phyloP scores from a whole-genome alignment of 2,113 vertebrate genomes.

The human (Homo sapiens) region DNA sequence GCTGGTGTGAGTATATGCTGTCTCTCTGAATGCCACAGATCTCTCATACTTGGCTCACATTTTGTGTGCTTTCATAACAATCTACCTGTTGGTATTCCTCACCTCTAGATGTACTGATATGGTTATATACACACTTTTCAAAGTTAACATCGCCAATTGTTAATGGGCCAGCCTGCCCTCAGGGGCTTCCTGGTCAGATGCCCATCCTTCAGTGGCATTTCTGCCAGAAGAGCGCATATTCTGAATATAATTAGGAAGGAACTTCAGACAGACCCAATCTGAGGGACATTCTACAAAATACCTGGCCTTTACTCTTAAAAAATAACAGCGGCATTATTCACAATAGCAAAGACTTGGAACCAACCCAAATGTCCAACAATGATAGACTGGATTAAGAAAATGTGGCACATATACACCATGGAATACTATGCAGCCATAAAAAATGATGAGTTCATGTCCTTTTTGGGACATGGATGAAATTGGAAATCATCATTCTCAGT shows the following conservation, averaged over 20 bases:
- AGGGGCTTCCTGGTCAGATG: not conserved
- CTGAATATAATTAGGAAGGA: constrained; percentile 22
- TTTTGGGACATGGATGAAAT: too few species aligned
- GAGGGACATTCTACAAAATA: not conserved
- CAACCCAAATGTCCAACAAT: too few species aligned
- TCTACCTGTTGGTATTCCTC: not conserved
- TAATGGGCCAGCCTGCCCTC: not conserved
- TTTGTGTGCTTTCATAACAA: not conserved
- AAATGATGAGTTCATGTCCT: too few species aligned
- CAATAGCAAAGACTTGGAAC: too few species aligned
- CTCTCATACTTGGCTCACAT: not conserved
- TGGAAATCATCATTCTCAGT: too few species aligned
- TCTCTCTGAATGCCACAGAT: not conserved
- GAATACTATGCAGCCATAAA: too few species aligned
- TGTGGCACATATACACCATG: too few species aligned
- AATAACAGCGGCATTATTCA: not conserved
- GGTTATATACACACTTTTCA: not conserved
- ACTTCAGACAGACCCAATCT: not conserved
- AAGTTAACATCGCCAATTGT: not conserved
- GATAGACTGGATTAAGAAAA: too few species aligned
- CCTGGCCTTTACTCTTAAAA: not conserved
- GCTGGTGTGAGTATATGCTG: not conserved
- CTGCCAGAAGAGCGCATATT: not conserved
- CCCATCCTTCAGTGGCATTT: not conserved
- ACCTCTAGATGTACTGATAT: not conserved